Conservation (phyloP, 2,113 vertebrate genomes). For the Brachyhypopomus occidentalis region DNA sequence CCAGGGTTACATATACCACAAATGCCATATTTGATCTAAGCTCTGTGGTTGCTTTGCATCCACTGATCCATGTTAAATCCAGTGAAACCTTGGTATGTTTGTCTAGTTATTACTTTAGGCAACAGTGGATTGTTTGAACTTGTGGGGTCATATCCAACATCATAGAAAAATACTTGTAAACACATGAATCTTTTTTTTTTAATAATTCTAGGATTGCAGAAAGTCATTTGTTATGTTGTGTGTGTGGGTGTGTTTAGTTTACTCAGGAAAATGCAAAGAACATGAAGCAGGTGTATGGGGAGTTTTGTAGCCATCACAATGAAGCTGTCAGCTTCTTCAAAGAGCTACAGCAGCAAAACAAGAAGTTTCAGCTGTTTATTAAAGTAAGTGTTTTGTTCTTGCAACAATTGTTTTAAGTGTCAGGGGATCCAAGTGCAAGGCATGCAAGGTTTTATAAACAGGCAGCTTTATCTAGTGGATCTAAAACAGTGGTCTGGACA, state of each 20-base stretch:
- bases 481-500: no score
- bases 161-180: background rate
- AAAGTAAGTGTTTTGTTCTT: conserved; percentile 76
- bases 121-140: background rate
- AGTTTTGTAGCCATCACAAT: conserved; percentile 94
- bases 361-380: conserved; percentile 93
- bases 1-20: no score
- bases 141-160: background rate
- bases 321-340: conserved; percentile 94
- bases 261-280: conserved; percentile 87
- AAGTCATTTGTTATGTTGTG: no score
- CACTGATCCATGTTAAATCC: no score
- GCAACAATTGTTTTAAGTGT: no score
- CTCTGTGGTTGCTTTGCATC: no score
- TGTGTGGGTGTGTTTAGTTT: conserved; percentile 76
- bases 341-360: conserved; percentile 91
- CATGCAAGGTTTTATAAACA: no score
- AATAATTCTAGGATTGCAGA: background rate
- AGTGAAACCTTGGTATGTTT: no score
- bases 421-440: no score
- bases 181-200: no score
- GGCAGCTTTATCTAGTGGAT: no score
- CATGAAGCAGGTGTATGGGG: conserved; percentile 92
- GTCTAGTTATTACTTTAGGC: background rate
- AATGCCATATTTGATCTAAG: no score